Base-by-base conservation (phyloP, 2,113 vertebrate genomes). In the Pleuronectes platessa region DNA sequence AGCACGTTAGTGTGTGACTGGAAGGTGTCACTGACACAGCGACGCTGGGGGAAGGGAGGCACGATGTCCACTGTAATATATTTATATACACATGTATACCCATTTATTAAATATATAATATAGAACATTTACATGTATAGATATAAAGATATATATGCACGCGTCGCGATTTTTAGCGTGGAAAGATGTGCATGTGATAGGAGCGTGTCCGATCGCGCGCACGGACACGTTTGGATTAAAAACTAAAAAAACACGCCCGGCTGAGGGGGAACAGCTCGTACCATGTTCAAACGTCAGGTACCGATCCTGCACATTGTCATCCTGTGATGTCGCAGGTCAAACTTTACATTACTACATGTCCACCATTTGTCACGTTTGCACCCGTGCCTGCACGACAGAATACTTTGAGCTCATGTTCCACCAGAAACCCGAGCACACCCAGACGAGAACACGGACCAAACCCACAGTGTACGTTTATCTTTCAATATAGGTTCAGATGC, bases 11-110 rank as follows among this genome's bases (percentile, higher is more conserved):
- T 17, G 18, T 26, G 68, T 5, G 17, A 71, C 58, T 58, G 10
- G 45, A 72, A 40, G 68, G 60, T 76, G 58, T 20, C 35, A 54
- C 84, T 63, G 42, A 26, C 68, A 74, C 14, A 47, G 18, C 47
- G 62, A 42, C 71, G 59, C 77, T 86, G 86, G 77, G 74, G 88
- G 88, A 61, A 63, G 84, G 82, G 84, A 65, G 2, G 40, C 73
- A 72, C 72, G 74, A 87, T 66, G 54, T 53, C 49, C 65, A n/a
- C 23, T 58, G 1, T 37, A n/a, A 76, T 60, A 71, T 71, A 47
- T 47, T 14, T 47, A 47, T 47, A 47, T 37, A 37, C 31, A 31
- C 5, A 7, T 31, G 6, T 31, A 31, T 31, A 31, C 6, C 5
- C 31, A 8, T 31, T 31, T 31, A 1, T 31, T 7, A 31, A 31